Evolutionary conservation across 2,113 vertebrate species (phyloP), one percentile per base, ranked within the genome.

Genomic region (Equus przewalskii): DNA sequence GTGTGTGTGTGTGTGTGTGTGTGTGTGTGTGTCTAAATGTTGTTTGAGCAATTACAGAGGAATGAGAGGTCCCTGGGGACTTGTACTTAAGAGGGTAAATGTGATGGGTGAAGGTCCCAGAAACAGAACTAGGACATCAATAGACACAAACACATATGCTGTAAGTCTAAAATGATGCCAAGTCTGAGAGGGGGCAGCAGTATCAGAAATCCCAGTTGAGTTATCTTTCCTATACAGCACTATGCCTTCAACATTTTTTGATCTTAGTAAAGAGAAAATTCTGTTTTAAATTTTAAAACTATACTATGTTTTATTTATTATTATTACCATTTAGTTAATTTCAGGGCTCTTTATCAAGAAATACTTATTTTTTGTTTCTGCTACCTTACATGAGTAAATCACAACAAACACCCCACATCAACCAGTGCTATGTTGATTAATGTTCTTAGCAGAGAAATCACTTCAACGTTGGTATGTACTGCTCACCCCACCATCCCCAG

Each of bases 211-310:
- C 18, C 7, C 14, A 79, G 14, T 16, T 30, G 18, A 64, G 36
- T 46, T 30, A 51, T 49, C 18, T 94, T 75, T 64, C 26, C 75
- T 81, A 62, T 33, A 85, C 12, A 67, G 2, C 21, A 75, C 33
- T 92, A 36, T 87, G 6, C 18, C 26, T 80, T 72, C 6, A 76
- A 36, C 2, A 36, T n/a, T 56, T 33, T 76, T 89, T 46, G 13
- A 81, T 58, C 16, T 93, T 81, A 44, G 18, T 75, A 60, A 90
- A 90, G 51, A 87, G 21, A 85, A 80, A 82, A 64, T n/a, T 87
- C 3, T 41, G 1, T 62, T 81, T 69, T 54, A 80, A 75, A 58
- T 13, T 51, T 0, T 81, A 78, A 86, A 92, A 26, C n/a, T 92
- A 51, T 41, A 21, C 12, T 30, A n/a, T 49, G 8, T n/a, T 89